These are phyloP conservation scores for Ammospiza nelsoni DNA, from an alignment of 2,113 vertebrate species.

Conservation along the genomic window DNA sequence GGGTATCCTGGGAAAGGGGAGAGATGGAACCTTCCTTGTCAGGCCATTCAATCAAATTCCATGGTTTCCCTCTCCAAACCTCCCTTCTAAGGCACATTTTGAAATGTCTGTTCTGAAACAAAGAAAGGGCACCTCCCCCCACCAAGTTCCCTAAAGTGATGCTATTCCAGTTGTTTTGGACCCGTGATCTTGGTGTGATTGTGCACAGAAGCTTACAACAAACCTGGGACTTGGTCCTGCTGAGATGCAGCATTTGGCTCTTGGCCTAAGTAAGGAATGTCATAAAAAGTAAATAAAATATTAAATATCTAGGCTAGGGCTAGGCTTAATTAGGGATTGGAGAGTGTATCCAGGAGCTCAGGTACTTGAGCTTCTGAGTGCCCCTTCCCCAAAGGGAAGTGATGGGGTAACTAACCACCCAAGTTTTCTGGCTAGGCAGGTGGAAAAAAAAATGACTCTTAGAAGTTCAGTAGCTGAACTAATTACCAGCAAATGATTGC, in stretches of 20 bases:
- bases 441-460: conserved; percentile 30
- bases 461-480: conserved; percentile 65
- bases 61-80: neutral
- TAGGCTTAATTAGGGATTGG: neutral
- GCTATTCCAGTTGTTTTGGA: neutral
- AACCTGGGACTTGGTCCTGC: neutral
- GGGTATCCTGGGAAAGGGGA: neutral
- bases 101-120: neutral
- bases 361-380: neutral
- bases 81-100: neutral
- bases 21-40: neutral
- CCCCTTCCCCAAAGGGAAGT: neutral
- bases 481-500: conserved; percentile 69
- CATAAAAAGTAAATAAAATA: conserved; percentile 2
- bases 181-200: neutral
- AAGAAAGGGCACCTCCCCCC: neutral
- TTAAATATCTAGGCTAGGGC: neutral
- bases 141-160: neutral
- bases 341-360: neutral
- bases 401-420: conserved; percentile 27
- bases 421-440: conserved; percentile 49
- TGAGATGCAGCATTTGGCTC: neutral
- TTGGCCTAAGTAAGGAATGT: neutral
- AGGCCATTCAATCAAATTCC: neutral
- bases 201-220: neutral